phyloP scores from a whole-genome alignment of 1,140 invertebrate genomes.

The Globodera ellingtonae region DNA sequence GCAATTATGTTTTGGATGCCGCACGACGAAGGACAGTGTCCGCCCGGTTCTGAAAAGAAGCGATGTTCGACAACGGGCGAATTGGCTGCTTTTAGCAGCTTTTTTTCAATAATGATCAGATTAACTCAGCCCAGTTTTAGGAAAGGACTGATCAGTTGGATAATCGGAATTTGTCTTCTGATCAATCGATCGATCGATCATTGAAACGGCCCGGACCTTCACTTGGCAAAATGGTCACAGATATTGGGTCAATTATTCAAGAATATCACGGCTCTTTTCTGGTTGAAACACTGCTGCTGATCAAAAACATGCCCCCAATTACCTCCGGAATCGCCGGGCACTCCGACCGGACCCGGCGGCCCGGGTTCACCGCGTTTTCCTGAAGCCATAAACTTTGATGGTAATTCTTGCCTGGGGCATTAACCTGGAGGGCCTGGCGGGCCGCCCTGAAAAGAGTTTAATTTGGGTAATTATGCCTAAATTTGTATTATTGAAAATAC shows the following conservation, averaged over 20 bases:
- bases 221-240: no score
- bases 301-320: not conserved
- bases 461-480: not conserved
- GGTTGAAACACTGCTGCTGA: no score
- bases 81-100: no score
- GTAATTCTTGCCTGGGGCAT: not conserved
- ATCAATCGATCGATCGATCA: not conserved
- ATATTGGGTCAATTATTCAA: no score
- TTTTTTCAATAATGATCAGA: no score
- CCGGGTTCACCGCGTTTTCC: slow-evolving; percentile 47
- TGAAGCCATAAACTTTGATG: not conserved
- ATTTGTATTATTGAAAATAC: slow-evolving; percentile 1
- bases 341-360: slow-evolving; percentile 47
- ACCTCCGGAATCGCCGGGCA: slow-evolving; percentile 38
- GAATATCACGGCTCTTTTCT: no score
- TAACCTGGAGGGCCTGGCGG: slow-evolving; percentile 3
- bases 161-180: not conserved
- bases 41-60: slow-evolving; percentile 53
- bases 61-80: no score
- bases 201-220: no score
- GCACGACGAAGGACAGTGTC: slow-evolving; percentile 63
- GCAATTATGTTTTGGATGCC: slow-evolving; percentile 64
- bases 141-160: not conserved
- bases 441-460: not conserved
- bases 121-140: no score